Evolutionary conservation across 23 tunicate genomes (phyloP).

Genomic region (Halocynthia roretzi): DNA sequence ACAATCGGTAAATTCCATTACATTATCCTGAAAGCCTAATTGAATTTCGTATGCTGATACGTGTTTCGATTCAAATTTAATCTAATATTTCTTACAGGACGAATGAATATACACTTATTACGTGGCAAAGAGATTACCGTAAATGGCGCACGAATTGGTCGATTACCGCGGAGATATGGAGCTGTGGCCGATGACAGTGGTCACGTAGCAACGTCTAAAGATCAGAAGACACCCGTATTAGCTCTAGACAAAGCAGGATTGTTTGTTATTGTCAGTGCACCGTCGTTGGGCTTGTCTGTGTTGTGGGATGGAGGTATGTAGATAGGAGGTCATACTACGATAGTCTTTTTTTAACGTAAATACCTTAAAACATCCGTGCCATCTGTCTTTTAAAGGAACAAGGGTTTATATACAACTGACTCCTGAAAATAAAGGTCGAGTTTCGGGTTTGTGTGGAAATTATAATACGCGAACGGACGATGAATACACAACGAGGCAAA

Average conservation of each 20-base stretch:
- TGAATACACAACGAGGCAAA: conserved; percentile 54
- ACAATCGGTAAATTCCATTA: conserved; percentile 46
- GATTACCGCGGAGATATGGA: conserved; percentile 62
- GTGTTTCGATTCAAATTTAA: not conserved
- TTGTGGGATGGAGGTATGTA: conserved; percentile 76
- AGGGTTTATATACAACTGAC: conserved; percentile 36
- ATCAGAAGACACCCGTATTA: conserved; percentile 5
- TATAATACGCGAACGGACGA: conserved; percentile 22
- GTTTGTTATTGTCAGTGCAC: conserved; percentile 42
- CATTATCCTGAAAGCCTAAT: not conserved
- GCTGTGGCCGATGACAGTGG: conserved; percentile 24
- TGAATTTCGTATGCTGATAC: not conserved
- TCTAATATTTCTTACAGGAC: conserved; percentile 14
- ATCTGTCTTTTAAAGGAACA: conserved; percentile 26
- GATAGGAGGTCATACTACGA: not conserved
- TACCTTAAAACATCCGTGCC: too few relatives aligned
- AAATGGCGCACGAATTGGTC: conserved; percentile 45
- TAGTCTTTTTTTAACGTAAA: not conserved
- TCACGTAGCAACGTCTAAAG: not conserved
- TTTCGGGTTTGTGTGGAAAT: conserved; percentile 68
- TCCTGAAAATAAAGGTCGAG: conserved; percentile 27
- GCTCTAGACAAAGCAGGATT: conserved; percentile 46
- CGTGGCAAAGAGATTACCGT: conserved; percentile 55
- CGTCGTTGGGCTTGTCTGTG: conserved; percentile 38
- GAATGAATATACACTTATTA: conserved; percentile 41